Percentiles rank a stretch among this genome's conserved stretches.
These are phyloP conservation scores for Dendropsophus ebraccatus DNA, from an alignment of 2,113 vertebrate genomes.

Conservation along the genomic window DNA sequence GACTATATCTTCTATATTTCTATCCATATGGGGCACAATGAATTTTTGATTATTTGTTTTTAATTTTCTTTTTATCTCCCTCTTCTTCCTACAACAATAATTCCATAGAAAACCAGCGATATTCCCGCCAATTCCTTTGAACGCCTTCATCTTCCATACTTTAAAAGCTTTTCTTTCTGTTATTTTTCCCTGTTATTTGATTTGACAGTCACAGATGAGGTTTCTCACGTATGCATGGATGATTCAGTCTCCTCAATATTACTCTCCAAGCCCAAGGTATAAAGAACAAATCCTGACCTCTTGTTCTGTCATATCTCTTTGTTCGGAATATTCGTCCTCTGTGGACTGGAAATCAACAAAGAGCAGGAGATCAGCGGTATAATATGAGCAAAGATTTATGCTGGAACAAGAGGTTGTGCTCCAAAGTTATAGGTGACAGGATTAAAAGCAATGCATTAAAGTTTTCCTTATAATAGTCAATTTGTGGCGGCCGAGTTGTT, in stretches of 20 bases:
- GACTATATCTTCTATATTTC: too few relatives aligned
- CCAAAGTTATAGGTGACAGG: background rate
- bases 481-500: background rate
- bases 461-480: constrained; percentile 22
- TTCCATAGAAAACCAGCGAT: too few relatives aligned
- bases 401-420: constrained; percentile 11
- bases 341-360: constrained; percentile 20
- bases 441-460: constrained; percentile 17
- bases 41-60: too few relatives aligned
- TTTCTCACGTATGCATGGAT: background rate
- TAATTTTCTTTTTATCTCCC: too few relatives aligned
- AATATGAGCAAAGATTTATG: constrained; percentile 22
- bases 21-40: too few relatives aligned
- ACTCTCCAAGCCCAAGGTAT: constrained; percentile 14
- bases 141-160: too few relatives aligned
- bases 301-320: constrained; percentile 28
- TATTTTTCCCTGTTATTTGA: background rate
- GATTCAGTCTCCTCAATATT: background rate
- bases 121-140: too few relatives aligned
- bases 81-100: too few relatives aligned
- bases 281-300: constrained; percentile 4
- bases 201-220: background rate
- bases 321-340: constrained; percentile 7
- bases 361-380: constrained; percentile 1
- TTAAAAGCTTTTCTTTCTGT: background rate